Conservation (phyloP, 1,140 invertebrate species). For the Drosophila simulans region DNA sequence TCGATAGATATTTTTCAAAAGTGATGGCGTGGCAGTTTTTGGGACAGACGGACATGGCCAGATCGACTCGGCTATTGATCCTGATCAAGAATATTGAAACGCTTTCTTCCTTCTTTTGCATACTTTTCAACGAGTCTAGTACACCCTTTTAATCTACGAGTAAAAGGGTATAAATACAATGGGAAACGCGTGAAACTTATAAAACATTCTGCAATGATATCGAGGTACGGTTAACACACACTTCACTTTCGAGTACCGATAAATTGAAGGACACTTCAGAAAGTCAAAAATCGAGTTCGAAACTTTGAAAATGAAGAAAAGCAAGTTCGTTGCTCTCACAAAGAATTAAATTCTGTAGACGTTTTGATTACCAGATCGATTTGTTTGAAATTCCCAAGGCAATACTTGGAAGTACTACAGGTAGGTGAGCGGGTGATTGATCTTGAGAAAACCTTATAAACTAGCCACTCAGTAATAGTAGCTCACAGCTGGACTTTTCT, state of each 20-base stretch:
- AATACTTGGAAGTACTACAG: conserved; percentile 18
- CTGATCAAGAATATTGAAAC: too few relatives aligned
- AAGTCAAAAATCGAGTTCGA: not conserved
- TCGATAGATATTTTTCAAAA: not conserved
- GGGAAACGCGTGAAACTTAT: conserved; percentile 18
- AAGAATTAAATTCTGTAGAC: conserved; percentile 3
- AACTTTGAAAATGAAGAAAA: conserved; percentile 3
- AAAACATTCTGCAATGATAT: conserved; percentile 16
- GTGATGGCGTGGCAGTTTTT: too few relatives aligned
- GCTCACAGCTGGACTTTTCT: not conserved
- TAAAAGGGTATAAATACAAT: conserved; percentile 11
- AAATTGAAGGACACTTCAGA: conserved; percentile 3
- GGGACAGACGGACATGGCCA: too few relatives aligned
- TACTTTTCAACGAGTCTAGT: too few relatives aligned
- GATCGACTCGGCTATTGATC: too few relatives aligned
- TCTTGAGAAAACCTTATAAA: conserved; percentile 20
- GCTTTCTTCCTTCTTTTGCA: too few relatives aligned
- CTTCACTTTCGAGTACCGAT: conserved; percentile 1
- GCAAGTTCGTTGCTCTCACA: conserved; percentile 1
- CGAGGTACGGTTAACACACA: not conserved
- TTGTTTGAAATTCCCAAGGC: conserved; percentile 8
- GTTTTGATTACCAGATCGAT: conserved; percentile 9
- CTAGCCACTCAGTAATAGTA: not conserved
- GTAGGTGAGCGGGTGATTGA: conserved; percentile 8
- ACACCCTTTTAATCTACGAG: too few relatives aligned